Evolutionary conservation across 2,888 invertebrate species (phyloP).

Genomic region (Metacarcinus magister): DNA sequence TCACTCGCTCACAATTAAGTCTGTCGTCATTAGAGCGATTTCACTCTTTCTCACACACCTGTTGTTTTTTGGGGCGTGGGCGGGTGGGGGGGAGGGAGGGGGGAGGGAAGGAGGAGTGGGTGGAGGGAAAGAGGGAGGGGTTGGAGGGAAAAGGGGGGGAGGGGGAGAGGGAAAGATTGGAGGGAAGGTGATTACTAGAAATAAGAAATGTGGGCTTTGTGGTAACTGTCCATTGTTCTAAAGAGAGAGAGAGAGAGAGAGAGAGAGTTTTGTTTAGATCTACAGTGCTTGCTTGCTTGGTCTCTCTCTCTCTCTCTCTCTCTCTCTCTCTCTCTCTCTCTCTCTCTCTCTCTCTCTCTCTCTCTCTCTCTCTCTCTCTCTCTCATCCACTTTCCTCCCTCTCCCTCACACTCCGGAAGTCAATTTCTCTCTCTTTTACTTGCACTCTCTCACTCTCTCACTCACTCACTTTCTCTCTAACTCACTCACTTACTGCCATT

Average conservation of each 20-base stretch:
- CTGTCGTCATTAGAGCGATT: slow-evolving; percentile 9
- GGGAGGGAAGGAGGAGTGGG: not conserved
- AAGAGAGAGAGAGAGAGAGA: slow-evolving; percentile 59
- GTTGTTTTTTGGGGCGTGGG: not conserved
- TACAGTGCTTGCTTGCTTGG: not conserved
- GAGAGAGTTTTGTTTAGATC: not conserved
- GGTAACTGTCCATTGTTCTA: not conserved
- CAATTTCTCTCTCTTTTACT: too few species aligned
- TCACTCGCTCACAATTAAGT: slow-evolving; percentile 20
- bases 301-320: slow-evolving; percentile 51
- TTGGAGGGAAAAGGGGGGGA: too few species aligned
- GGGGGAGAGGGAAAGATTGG: not conserved
- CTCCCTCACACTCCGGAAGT: too few species aligned
- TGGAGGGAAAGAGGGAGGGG: not conserved
- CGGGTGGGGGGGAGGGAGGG: slow-evolving; percentile 4
- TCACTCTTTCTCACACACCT: slow-evolving; percentile 34
- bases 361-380: slow-evolving; percentile 37
- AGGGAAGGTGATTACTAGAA: not conserved
- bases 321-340: slow-evolving; percentile 58
- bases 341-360: slow-evolving; percentile 53
- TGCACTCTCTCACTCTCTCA: too few species aligned
- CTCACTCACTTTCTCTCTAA: too few species aligned
- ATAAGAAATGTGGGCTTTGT: not conserved
- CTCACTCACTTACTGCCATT: not conserved
- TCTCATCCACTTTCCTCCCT: too few species aligned